phyloP scores from a whole-genome alignment of 2,113 vertebrate species.

The Cavia porcellus region DNA sequence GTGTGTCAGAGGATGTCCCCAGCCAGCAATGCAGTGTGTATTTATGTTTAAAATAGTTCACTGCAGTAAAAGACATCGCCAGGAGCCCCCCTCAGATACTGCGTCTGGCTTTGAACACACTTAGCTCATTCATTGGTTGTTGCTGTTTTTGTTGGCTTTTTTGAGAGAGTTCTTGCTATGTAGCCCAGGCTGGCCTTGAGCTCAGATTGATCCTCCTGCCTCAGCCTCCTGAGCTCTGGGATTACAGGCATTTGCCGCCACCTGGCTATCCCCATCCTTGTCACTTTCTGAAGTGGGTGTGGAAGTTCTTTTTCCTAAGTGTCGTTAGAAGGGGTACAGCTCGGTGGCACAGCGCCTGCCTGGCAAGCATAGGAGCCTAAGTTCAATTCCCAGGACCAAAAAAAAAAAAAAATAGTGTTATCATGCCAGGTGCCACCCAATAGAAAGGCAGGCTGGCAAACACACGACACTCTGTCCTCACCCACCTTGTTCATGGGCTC shows the following conservation, averaged over 20 bases:
- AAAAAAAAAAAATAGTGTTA: too few relatives aligned
- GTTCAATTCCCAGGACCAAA: too few relatives aligned
- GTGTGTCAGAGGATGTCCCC: neutral
- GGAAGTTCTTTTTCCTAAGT: neutral
- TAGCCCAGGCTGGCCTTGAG: neutral
- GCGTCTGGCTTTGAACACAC: neutral
- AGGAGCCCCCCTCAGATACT: neutral
- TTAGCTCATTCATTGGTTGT: neutral
- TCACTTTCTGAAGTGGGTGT: neutral
- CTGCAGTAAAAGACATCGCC: neutral
- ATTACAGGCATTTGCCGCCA: neutral
- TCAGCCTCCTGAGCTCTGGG: neutral
- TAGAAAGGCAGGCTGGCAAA: neutral
- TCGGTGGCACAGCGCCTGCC: too few relatives aligned
- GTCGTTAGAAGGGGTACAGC: neutral
- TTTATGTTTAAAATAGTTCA: neutral
- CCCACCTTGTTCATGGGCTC: neutral
- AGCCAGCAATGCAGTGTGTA: neutral
- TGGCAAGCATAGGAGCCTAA: too few relatives aligned
- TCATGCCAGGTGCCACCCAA: neutral
- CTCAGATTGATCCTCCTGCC: neutral
- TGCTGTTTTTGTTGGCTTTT: neutral
- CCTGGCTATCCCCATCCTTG: neutral
- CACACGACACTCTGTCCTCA: neutral
- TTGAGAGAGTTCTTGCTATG: neutral